Evolutionary conservation across 2,888 invertebrate genomes (phyloP), one percentile per base, ranked within the genome.

Genomic region (Hemicrepidius hirtus): DNA sequence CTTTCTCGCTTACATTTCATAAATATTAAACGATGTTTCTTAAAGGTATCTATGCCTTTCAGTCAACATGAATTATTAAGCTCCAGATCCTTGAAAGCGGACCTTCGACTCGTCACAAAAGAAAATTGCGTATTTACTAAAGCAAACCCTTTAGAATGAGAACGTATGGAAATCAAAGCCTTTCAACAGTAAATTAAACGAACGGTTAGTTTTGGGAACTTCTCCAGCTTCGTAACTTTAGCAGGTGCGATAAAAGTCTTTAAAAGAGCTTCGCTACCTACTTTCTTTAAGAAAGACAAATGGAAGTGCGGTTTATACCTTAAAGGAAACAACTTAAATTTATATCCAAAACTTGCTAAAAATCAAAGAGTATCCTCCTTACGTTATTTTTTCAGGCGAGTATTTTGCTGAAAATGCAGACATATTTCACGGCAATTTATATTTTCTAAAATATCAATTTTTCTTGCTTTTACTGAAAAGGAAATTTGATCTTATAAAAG

Each of bases 281-380:
- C 50, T 24, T 21, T 49, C 16, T 21, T 12, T 50, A 50, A 50
- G 50, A 28, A 53, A 53, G 53, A 53, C 24, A 32, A 53, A 53
- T 53, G 53, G 28, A 21, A 53, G 28, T 21, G 28, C 28, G 28
- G 18, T 46, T 9, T 18, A 9, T 46, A 18, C 20, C 9, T 46
- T 46, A 46, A 18, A 10, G 50, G 53, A 24, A 32, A 13, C 7
- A 28, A 53, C 53, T 24, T 12, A 24, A 44, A 44, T 44, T 16
- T 44, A 44, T 44, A 44, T 4, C 6, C 16, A 44, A 7, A 16
- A 44, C 18, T 18, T 44, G 18, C 10, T 44, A n/a, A 41, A 13
- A 41, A 41, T 41, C 41, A 41, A 41, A 28, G 6, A 4, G 4
- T 6, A 28, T 28, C 28, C 4, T 6, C 6, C 28, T 28, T 28